Evolutionary conservation across 2,113 vertebrate species (phyloP), one percentile per base, ranked within the genome.

Genomic region (Tringa solitaria): DNA sequence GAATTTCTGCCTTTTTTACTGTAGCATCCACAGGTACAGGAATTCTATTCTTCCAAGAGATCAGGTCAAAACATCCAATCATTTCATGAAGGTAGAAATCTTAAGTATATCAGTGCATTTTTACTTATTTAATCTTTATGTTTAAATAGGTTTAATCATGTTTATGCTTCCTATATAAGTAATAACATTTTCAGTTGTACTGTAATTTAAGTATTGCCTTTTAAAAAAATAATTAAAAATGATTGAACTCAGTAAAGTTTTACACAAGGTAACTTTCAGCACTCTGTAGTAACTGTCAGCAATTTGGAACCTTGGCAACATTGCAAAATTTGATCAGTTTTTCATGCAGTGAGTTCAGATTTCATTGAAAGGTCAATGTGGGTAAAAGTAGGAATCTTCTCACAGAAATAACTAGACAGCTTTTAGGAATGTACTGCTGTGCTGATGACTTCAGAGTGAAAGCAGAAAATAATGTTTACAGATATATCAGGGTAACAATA

Each of bases 261-360:
- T 67, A 61, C 35, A 21, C 41, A 81, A 53, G 69, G 28, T 92
- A 95, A 41, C 69, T 94, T 97, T 86, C n/a, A 93, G 46, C 75
- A 65, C 64, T 74, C 63, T 65, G 3, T 50, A 69, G 64, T 81
- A 54, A 65, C 60, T 90, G 51, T 84, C 86, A 96, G 88, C 73
- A n/a, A 23, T 78, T 81, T 72, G 69, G 83, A 95, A 85, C 80
- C 78, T 91, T 97, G 95, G 48, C 92, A 91, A n/a, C 89, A 82
- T 33, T 46, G 90, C 87, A 94, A 79, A 94, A 94, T 96, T 95
- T 96, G 63, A 69, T 87, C 92, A 90, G 72, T 94, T 96, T 92
- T 93, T 88, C 30, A 23, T 51, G 76, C 83, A 67, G 24, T 39
- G 86, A 83, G 95, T 95, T 96, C 96, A 93, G 72, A 94, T 94